These are phyloP conservation scores for Chiroxiphia lanceolata DNA, from an alignment of 2,797 vertebrate genomes.

Conservation along the genomic window DNA sequence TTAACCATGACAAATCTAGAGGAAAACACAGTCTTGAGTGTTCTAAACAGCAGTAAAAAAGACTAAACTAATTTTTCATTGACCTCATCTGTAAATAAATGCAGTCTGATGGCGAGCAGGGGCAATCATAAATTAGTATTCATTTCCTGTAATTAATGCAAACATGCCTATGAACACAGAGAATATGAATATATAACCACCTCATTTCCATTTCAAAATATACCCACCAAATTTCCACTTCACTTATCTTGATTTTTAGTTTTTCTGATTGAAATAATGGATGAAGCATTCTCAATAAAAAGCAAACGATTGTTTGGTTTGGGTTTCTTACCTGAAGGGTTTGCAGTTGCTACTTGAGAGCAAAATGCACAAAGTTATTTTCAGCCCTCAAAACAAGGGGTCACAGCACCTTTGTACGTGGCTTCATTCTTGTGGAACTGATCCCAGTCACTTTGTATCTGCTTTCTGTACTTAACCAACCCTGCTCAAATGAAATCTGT, in stretches of 20 bases:
- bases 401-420: neutral
- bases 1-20: slow-evolving; percentile 88
- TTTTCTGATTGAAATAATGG: slow-evolving; percentile 55
- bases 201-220: slow-evolving; percentile 80
- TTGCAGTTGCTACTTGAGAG: neutral
- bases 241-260: slow-evolving; percentile 68
- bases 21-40: slow-evolving; percentile 86
- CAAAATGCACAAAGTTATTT: neutral
- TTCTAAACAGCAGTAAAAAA: slow-evolving; percentile 81
- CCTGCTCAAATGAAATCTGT: neutral
- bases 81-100: slow-evolving; percentile 83
- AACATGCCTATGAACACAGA: slow-evolving; percentile 78
- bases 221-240: slow-evolving; percentile 71
- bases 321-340: neutral
- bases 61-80: slow-evolving; percentile 79
- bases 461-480: neutral
- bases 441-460: neutral
- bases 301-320: neutral
- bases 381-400: neutral
- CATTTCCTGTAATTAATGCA: slow-evolving; percentile 83
- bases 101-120: slow-evolving; percentile 76
- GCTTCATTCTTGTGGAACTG: neutral
- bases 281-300: neutral
- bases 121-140: slow-evolving; percentile 82
- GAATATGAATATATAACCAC: slow-evolving; percentile 77